Evolutionary conservation across 2,113 vertebrate genomes (phyloP).

Genomic region (Forbesichthys agassizii): DNA sequence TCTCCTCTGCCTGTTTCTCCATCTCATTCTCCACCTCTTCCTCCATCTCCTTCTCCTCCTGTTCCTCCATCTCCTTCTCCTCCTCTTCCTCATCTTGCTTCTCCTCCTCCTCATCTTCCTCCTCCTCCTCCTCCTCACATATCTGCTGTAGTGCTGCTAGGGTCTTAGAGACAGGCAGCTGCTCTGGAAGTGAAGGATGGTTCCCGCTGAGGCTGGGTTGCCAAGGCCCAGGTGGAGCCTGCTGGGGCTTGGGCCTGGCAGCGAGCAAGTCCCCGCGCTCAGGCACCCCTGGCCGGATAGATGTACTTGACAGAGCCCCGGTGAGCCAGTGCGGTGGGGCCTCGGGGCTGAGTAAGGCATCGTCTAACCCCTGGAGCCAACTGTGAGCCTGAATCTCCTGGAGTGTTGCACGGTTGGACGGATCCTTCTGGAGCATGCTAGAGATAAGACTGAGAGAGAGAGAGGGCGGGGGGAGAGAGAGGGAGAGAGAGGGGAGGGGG

Average conservation of each 20-base stretch:
- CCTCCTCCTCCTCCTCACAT: conserved; percentile 85
- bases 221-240: conserved; percentile 47
- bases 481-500: neutral
- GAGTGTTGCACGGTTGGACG: conserved; percentile 77
- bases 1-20: neutral
- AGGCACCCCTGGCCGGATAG: conserved; percentile 52
- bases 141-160: conserved; percentile 82
- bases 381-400: conserved; percentile 80
- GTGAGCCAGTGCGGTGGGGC: conserved; percentile 63
- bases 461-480: conserved; percentile 5
- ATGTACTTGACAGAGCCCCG: conserved; percentile 58
- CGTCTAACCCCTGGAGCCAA: conserved; percentile 84
- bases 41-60: conserved; percentile 9
- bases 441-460: conserved; percentile 79
- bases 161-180: conserved; percentile 72
- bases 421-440: conserved; percentile 87
- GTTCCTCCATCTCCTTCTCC: conserved; percentile 14
- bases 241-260: conserved; percentile 42
- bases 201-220: conserved; percentile 56
- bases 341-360: conserved; percentile 73
- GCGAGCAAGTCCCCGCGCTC: conserved; percentile 74
- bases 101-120: conserved; percentile 70
- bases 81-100: neutral
- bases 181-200: conserved; percentile 60
- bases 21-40: neutral